These are phyloP conservation scores for Ancistrus triradiatus DNA, from an alignment of 2,113 vertebrate species.

Conservation along the genomic window DNA sequence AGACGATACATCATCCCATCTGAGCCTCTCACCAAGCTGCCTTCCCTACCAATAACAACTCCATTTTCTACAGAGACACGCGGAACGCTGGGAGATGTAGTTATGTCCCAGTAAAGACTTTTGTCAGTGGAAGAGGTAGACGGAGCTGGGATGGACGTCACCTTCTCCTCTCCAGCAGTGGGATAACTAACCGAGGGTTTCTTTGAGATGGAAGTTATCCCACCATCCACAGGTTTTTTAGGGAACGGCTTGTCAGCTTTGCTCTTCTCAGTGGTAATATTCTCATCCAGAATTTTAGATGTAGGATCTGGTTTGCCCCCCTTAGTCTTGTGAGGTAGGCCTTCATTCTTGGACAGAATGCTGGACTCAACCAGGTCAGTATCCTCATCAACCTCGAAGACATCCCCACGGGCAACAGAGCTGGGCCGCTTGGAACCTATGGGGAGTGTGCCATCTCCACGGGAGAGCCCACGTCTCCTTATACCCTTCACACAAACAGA, in stretches of 20 bases:
- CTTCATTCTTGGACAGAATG: conserved; percentile 47
- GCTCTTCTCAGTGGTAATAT: conserved; percentile 71
- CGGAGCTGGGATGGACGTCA: background rate
- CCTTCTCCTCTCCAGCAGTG: background rate
- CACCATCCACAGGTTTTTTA: conserved; percentile 48
- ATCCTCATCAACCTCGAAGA: conserved; percentile 70
- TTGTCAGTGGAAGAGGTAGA: too few relatives aligned
- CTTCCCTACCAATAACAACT: conserved; percentile 39
- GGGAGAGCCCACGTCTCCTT: conserved; percentile 50
- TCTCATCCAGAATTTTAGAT: conserved; percentile 64
- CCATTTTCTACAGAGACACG: conserved; percentile 9
- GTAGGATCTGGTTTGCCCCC: conserved; percentile 62
- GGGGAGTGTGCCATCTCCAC: conserved; percentile 61
- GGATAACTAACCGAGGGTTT: conserved; percentile 32
- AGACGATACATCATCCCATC: conserved; percentile 46
- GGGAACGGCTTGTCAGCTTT: conserved; percentile 36
- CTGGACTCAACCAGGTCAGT: conserved; percentile 60
- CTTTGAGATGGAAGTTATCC: conserved; percentile 31
- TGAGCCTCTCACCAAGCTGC: conserved; percentile 32
- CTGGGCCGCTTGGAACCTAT: conserved; percentile 53
- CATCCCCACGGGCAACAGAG: conserved; percentile 51
- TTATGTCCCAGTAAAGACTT: too few relatives aligned
- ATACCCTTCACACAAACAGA: conserved; percentile 12
- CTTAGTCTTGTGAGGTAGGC: conserved; percentile 46
- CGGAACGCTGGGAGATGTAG: conserved; percentile 4